phyloP scores from a whole-genome alignment of 1,140 invertebrate genomes.

The Heliconius hewitsoni region DNA sequence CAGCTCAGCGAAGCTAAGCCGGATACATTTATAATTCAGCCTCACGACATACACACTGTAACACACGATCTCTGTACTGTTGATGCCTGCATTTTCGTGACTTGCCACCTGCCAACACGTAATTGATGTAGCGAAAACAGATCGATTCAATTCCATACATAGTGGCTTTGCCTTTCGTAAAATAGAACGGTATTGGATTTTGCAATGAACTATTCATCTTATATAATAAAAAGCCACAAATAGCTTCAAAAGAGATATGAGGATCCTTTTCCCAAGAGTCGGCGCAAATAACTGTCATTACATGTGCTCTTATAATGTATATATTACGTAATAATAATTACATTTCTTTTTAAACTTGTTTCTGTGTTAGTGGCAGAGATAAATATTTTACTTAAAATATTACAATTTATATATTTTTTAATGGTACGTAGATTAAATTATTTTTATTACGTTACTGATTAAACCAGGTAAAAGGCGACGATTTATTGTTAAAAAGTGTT shows the following conservation, averaged over 20 bases:
- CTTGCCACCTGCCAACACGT: conserved; percentile 45
- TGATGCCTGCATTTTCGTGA: conserved; percentile 54
- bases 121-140: conserved; percentile 44
- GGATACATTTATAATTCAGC: conserved; percentile 37
- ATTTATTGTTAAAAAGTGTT: not conserved
- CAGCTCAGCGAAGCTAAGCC: conserved; percentile 17
- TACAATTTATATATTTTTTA: not conserved
- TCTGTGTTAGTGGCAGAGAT: not conserved
- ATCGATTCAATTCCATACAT: conserved; percentile 26
- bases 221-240: not conserved
- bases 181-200: conserved; percentile 8
- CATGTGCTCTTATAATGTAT: not conserved
- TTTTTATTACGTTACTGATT: not conserved
- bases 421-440: not conserved
- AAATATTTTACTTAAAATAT: conserved; percentile 10
- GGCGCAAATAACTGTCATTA: not conserved
- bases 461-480: not conserved
- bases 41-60: conserved; percentile 48
- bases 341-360: not conserved
- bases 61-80: conserved; percentile 47
- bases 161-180: not conserved
- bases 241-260: not conserved
- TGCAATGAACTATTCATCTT: not conserved
- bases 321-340: not conserved
- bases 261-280: not conserved